Evolutionary conservation across 2,888 invertebrate genomes (phyloP), one percentile per base, ranked within the genome.

Genomic region (Metopia argyrocephala): DNA sequence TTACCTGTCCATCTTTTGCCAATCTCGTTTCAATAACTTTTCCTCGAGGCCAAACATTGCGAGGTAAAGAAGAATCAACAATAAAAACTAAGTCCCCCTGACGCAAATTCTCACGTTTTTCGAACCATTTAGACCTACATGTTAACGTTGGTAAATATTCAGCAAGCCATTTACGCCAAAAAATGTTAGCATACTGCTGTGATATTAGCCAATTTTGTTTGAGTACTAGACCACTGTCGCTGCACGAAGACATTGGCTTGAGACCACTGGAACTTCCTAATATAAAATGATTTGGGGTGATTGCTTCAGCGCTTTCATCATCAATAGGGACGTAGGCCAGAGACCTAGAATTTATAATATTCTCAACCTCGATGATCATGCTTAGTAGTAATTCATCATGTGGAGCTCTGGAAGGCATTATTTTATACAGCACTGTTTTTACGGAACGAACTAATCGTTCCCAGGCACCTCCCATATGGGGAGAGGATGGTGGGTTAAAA

Each of bases 281-380:
- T 20, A 48, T 3, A 48, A 48, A 48, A 1, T 48, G 20, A 48
- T 48, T 48, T 15, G 48, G 48, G 18, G 48, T 48, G 4, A 48
- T 3, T 5, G 20, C 48, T 48, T 48, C 48, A 38, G 1, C 6
- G 15, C 12, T 18, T 48, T 15, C 15, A 5, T n/a, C 20, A 18
- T 48, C 48, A 6, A 38, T 6, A 12, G 64, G 48, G 18, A 62
- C 27, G 12, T 64, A 64, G 6, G 64, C 50, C 28, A 65, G 23
- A 1, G 65, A 50, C 15, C 64, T 50, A 15, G 64, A 64, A 28
- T 64, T 50, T 28, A 50, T 64, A 18, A 64, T 21, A 15, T 64
- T 50, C 15, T 64, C 50, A 0, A 64, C 64, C 15, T 48, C 64
- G 3, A 50, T 9, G 5, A 62, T 6, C 62, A 46, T 62, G n/a